Percentiles rank a stretch among this genome's conserved stretches.
Conservation (phyloP, 1,140 invertebrate genomes). For the Dinoponera quadriceps region DNA sequence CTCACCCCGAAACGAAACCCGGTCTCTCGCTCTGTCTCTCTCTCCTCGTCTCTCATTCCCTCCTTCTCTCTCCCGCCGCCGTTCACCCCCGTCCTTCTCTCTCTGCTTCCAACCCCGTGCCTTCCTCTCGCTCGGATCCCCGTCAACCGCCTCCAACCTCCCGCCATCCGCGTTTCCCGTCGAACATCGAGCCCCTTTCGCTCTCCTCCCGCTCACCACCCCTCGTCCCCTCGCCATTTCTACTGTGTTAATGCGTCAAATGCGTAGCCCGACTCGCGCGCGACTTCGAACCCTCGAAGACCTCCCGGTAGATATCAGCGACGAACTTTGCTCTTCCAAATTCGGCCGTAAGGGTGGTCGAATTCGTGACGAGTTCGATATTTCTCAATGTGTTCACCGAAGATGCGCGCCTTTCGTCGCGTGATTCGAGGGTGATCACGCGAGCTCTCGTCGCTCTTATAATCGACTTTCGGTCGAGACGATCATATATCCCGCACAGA, state of each 20-base stretch:
- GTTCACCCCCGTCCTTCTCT: constrained; percentile 19
- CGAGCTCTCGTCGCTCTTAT: background rate
- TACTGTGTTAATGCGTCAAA: constrained; percentile 75
- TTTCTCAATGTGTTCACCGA: background rate
- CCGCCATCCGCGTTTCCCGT: constrained; percentile 68
- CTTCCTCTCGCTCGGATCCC: constrained; percentile 68
- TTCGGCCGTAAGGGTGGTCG: background rate
- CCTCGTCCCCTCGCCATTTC: constrained; percentile 46
- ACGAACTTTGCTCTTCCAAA: constrained; percentile 41
- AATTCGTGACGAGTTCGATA: background rate
- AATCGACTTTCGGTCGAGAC: background rate
- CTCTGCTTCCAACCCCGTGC: constrained; percentile 39
- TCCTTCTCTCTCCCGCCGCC: constrained; percentile 16
- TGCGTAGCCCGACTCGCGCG: constrained; percentile 64
- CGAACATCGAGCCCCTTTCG: constrained; percentile 68
- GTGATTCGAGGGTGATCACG: background rate
- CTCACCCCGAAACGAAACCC: constrained; percentile 80
- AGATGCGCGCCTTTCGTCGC: background rate
- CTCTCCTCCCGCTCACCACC: constrained; percentile 13
- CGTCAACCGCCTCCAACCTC: constrained; percentile 71
- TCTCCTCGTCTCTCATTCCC: constrained; percentile 47
- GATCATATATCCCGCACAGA: background rate
- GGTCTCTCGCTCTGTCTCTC: constrained; percentile 59
- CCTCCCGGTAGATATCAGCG: background rate
- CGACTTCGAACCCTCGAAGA: constrained; percentile 25